A percentile compares a stretch with the other conserved stretches of the same genome.
These are phyloP conservation scores for Alentia gelatinosa DNA, from an alignment of 2,888 invertebrate species.

Conservation along the genomic window DNA sequence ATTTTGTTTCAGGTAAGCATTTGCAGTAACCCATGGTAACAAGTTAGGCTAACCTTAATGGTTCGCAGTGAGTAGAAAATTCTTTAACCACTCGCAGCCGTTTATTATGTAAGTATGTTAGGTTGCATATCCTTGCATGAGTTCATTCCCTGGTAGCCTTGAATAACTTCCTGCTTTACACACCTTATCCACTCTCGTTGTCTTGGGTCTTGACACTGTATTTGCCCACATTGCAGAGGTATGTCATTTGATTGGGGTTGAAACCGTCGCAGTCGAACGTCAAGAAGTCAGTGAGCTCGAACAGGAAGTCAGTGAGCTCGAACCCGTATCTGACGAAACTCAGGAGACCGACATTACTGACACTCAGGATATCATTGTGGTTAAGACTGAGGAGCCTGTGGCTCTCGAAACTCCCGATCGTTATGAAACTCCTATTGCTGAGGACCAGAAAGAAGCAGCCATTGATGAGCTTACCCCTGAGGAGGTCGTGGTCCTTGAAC, in stretches of 20 bases:
- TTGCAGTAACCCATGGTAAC: conserved; percentile 38
- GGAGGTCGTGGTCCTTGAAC: background rate
- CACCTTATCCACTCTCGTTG: background rate
- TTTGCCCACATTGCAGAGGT: background rate
- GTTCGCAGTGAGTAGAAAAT: conserved; percentile 29
- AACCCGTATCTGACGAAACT: background rate
- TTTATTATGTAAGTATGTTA: background rate
- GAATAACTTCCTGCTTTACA: background rate
- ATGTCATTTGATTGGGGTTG: background rate
- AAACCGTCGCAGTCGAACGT: background rate
- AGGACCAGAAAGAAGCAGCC: background rate
- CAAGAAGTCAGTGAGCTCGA: background rate
- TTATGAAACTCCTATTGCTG: background rate
- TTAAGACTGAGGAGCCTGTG: background rate
- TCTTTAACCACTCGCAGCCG: conserved; percentile 1
- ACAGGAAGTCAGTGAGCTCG: background rate
- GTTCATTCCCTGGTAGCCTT: background rate
- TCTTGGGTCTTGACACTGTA: background rate
- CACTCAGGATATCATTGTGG: background rate
- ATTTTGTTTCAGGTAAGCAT: conserved; percentile 51
- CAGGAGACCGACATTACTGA: background rate
- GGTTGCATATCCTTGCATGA: background rate
- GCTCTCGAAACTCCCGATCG: background rate
- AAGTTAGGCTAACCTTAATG: conserved; percentile 20
- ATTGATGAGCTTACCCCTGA: background rate